Evolutionary conservation across 2,113 vertebrate species (phyloP).

Genomic region (Cygnus buccinator): DNA sequence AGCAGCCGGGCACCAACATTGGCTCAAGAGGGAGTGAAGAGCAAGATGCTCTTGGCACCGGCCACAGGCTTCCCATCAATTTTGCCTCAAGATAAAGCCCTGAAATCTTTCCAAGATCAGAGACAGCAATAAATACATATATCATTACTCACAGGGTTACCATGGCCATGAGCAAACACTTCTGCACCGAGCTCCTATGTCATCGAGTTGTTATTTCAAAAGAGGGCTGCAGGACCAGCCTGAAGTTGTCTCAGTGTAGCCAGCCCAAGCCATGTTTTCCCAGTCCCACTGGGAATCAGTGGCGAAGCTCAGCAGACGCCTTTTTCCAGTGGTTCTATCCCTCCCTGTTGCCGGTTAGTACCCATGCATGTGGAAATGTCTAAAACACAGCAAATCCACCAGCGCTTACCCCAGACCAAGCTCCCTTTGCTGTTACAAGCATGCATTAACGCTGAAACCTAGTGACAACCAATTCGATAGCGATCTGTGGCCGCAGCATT

Average conservation of each 20-base stretch:
- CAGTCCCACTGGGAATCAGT: not conserved
- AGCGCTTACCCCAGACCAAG: accelerated
- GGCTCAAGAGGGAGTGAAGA: not conserved
- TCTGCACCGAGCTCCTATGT: not conserved
- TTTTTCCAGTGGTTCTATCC: not conserved
- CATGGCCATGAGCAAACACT: not conserved
- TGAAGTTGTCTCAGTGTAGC: not conserved
- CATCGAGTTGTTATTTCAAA: not conserved
- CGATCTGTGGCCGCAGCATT: accelerated
- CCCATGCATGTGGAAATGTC: not conserved
- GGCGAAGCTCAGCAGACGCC: not conserved
- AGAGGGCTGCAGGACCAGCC: not conserved
- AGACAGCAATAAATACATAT: not conserved
- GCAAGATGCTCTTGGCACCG: not conserved
- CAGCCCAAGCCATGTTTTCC: not conserved
- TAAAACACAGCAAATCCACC: accelerated
- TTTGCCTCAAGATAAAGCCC: not conserved
- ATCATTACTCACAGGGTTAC: not conserved
- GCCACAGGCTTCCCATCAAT: not conserved
- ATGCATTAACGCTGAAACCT: not conserved
- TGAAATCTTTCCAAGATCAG: not conserved
- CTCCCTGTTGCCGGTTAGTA: not conserved
- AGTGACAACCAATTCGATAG: accelerated
- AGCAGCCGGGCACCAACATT: not conserved
- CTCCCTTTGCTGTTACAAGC: accelerated